phyloP scores from a whole-genome alignment of 37 sponge, comb jelly and placozoan species.

The Spongia lamella region DNA sequence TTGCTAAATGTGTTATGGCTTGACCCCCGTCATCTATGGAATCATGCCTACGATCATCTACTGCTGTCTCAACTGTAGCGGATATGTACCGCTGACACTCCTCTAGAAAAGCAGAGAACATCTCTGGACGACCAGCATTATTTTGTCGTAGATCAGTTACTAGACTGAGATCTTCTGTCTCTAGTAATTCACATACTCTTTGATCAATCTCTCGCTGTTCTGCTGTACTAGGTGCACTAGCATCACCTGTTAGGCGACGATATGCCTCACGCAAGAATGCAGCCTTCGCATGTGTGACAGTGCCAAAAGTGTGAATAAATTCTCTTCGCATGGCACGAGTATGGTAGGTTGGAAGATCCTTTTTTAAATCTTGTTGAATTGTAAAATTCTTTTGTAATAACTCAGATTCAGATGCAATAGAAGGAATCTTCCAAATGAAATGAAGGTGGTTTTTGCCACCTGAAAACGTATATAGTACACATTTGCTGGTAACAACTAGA shows the following conservation, averaged over 20 bases:
- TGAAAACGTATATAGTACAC: constrained; percentile 11
- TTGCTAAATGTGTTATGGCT: constrained; percentile 51
- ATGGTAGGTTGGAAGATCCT: constrained; percentile 34
- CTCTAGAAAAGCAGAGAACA: constrained; percentile 12
- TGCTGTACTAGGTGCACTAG: neutral
- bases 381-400: constrained; percentile 28
- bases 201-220: constrained; percentile 21
- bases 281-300: constrained; percentile 23
- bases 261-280: constrained; percentile 44
- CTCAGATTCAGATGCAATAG: constrained; percentile 17
- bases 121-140: constrained; percentile 25
- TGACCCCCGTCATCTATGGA: constrained; percentile 24
- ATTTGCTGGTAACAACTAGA: constrained; percentile 39
- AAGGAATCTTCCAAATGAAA: constrained; percentile 51
- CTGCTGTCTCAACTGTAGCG: constrained; percentile 3
- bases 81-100: constrained; percentile 19
- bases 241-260: constrained; percentile 29
- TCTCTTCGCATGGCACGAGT: constrained; percentile 50
- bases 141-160: constrained; percentile 15
- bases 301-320: constrained; percentile 42
- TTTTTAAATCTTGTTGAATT: constrained; percentile 28
- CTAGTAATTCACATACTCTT: constrained; percentile 13
- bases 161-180: constrained; percentile 9
- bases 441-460: constrained; percentile 53
- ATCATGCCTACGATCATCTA: constrained; percentile 24